Evolutionary conservation across 2,113 vertebrate genomes (phyloP), one percentile per base, ranked within the genome.

Genomic region (Corythoichthys haematopterus): DNA sequence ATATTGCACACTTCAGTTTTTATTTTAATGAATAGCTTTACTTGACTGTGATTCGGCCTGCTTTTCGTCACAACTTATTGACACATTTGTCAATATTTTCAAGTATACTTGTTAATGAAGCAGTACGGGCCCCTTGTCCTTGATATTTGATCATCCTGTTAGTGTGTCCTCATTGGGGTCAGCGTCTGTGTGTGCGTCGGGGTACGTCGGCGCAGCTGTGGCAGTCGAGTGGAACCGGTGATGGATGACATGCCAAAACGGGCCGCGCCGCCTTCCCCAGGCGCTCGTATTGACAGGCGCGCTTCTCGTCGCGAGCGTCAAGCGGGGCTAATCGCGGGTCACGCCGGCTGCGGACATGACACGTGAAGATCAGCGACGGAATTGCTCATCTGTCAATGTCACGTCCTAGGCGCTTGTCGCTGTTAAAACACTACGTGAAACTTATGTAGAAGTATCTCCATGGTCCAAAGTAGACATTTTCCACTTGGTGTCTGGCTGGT

Each of bases 371-470:
- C 57, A 50, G 75, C 70, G 46, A 60, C 82, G 79, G 86, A 84
- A 90, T 90, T 90, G 87, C 85, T 90, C 82, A 84, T 91, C 90
- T 85, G 85, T 91, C 89, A 90, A 80, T 60, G 84, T 91, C 88
- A 85, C 68, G 66, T 85, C 80, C 75, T 81, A 56, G 76, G 73
- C 83, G 60, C 37, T 76, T 79, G 74, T 37, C 28, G 3, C 60
- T 56, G 74, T 66, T 55, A 45, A 65, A 11, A 71, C 81, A 81
- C 77, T 72, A 63, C 70, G 74, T 67, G 66, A 75, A 85, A 78
- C 33, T 69, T 64, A 61, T 68, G 64, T 16, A 72, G 52, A 75
- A 72, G 51, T 64, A 67, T 47, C 69, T 70, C 80, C 3, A 20
- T 48, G 51, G 6, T 46, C n/a, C 13, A 36, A 58, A 37, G 35